Conservation (phyloP, 2,113 vertebrate species). For the Gracilinanus agilis region DNA sequence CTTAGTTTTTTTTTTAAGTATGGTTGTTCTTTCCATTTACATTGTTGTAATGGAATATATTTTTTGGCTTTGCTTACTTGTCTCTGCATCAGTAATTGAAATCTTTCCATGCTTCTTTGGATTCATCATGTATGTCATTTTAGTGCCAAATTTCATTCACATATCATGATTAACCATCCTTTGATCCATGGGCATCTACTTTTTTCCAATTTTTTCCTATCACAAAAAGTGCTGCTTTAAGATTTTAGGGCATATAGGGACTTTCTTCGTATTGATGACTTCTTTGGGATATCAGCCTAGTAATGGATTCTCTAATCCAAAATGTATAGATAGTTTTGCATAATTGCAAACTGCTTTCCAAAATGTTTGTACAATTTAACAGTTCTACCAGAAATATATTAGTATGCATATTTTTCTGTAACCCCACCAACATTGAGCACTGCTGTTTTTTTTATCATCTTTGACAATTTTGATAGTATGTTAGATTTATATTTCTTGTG, state of each 20-base stretch:
- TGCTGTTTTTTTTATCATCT: not conserved
- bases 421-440: not conserved
- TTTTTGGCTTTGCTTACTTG: not conserved
- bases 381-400: not conserved
- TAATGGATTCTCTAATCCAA: not conserved
- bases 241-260: not conserved
- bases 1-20: not conserved
- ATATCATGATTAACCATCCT: not conserved
- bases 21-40: not conserved
- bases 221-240: not conserved
- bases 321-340: not conserved
- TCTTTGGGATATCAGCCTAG: not conserved
- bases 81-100: not conserved
- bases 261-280: not conserved
- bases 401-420: not conserved
- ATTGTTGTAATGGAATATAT: not conserved
- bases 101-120: not conserved
- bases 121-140: not conserved
- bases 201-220: not conserved
- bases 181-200: not conserved
- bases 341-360: not conserved
- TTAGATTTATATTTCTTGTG: not conserved
- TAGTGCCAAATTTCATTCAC: not conserved
- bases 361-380: not conserved
- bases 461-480: not conserved